These are phyloP conservation scores for Actenoides hombroni DNA, from an alignment of 2,113 vertebrate genomes.

Conservation along the genomic window DNA sequence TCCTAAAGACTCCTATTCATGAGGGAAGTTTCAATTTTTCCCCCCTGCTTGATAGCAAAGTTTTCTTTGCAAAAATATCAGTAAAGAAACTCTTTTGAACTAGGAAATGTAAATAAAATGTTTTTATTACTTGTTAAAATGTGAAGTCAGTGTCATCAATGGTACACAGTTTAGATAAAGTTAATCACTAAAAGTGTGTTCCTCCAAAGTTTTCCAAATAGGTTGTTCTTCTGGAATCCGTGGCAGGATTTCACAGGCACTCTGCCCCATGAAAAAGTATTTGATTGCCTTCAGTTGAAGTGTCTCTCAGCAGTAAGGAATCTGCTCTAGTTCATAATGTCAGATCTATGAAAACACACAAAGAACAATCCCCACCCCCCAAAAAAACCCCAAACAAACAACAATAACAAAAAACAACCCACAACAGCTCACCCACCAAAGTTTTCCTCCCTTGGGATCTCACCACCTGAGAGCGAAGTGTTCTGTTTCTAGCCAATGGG, in stretches of 20 bases:
- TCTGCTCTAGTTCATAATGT: neutral
- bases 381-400: neutral
- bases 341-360: neutral
- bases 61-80: neutral
- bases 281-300: neutral
- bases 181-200: neutral
- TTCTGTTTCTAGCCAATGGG: neutral
- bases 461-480: fast-evolving
- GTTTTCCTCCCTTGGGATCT: neutral
- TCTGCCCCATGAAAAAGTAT: neutral
- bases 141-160: neutral
- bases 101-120: neutral
- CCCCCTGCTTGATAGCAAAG: neutral
- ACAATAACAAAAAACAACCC: neutral
- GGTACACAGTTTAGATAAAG: neutral
- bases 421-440: neutral
- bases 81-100: neutral
- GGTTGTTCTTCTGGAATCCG: neutral
- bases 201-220: neutral
- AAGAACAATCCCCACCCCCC: no score
- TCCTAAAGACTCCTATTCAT: neutral
- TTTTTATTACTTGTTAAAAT: neutral
- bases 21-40: neutral
- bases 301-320: neutral
- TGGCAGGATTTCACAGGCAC: neutral